Evolutionary conservation across 1,140 invertebrate genomes (phyloP), one percentile per base, ranked within the genome.

Genomic region (Teleogryllus occipitalis): DNA sequence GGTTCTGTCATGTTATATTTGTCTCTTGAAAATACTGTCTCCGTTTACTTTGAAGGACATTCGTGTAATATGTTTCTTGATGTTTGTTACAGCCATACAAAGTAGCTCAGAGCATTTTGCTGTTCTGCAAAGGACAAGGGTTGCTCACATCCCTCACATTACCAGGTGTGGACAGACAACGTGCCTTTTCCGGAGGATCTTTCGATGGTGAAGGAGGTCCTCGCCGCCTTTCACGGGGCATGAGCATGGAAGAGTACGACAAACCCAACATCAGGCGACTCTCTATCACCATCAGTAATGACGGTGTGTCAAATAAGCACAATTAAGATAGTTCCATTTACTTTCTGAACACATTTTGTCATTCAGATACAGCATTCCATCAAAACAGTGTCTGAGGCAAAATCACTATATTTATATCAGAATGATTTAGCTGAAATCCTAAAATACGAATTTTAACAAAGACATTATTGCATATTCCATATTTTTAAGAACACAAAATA

Each of bases 211-310:
- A 87, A 73, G 83, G 86, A 54, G 82, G 85, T 15, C 83, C 84
- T 73, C 80, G 85, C n/a, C 82, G 83, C 49, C 88, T 92, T 83
- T 91, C 90, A 0, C 88, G 91, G 47, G 91, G 90, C 73, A 91
- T 93, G 88, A 91, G 90, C 75, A 95, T 95, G 93, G 94, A 95
- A 85, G 93, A 95, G 82, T 94, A 94, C 84, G 93, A 94, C 86
- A 91, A 90, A 81, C 93, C 93, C 47, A 93, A 93, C 86, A 91
- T 93, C 80, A 87, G 92, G 73, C 87, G 92, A n/a, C 89, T 93
- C 54, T 93, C 92, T 80, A 90, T 93, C 83, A 91, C 91, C 21
- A 79, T 82, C 54, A 79, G 22, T 22, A 48, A 47, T 48, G 80
- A 75, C n/a, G 27, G 74, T 6, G 8, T 75, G 18, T 39, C 74